Evolutionary conservation across 2,113 vertebrate genomes (phyloP).

Genomic region (Carettochelys insculpta): DNA sequence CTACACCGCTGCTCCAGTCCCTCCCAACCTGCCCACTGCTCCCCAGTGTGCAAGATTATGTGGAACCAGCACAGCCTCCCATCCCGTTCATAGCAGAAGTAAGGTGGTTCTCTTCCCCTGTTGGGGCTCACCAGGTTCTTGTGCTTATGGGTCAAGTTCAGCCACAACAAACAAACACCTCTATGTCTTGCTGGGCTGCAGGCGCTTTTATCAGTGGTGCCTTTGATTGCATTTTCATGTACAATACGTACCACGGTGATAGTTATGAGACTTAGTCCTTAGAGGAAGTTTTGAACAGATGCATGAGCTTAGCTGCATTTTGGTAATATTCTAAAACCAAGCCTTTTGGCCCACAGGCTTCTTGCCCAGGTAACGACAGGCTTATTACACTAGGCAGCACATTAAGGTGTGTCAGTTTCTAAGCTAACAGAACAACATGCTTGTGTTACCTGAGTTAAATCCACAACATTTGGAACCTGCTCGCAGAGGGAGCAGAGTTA

Average conservation of each 20-base stretch:
- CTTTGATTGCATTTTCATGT: neutral
- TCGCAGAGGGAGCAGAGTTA: slow-evolving; percentile 5
- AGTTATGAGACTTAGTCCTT: neutral
- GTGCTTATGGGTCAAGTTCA: neutral
- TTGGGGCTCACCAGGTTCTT: rapidly evolving
- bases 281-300: neutral
- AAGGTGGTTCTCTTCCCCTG: neutral
- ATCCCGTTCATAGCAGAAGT: neutral
- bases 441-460: slow-evolving; percentile 38
- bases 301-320: neutral
- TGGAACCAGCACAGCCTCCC: neutral
- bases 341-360: neutral
- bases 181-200: neutral
- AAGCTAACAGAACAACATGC: slow-evolving; percentile 59
- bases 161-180: too few relatives aligned
- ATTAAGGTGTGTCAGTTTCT: slow-evolving; percentile 70
- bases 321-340: neutral
- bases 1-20: neutral
- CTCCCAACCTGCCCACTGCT: neutral
- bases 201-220: rapidly evolving
- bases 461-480: slow-evolving; percentile 60
- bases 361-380: neutral
- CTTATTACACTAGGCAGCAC: slow-evolving; percentile 27
- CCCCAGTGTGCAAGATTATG: neutral
- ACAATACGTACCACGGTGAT: rapidly evolving